Evolutionary conservation across 2,797 vertebrate species (phyloP), one percentile per base, ranked within the genome.

Genomic region (Austrolebias charrua): DNA sequence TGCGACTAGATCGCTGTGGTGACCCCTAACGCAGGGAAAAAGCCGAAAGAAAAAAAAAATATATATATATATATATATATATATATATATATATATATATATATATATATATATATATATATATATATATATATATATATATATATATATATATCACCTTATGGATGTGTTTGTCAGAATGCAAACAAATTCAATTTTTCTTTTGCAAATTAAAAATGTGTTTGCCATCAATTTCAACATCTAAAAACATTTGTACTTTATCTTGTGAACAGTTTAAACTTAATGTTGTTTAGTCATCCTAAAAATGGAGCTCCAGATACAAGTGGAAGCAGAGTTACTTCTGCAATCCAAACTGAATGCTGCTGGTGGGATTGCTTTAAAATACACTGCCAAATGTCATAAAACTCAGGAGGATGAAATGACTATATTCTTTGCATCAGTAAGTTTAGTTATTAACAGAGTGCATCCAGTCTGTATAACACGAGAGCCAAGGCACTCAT

Each of bases 101-200:
- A n/a, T n/a, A n/a, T n/a, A n/a, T n/a, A n/a, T n/a, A n/a, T n/a
- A n/a, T n/a, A n/a, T n/a, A n/a, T n/a, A n/a, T n/a, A n/a, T n/a
- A n/a, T n/a, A n/a, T n/a, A n/a, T n/a, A n/a, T n/a, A n/a, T n/a
- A n/a, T n/a, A n/a, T n/a, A n/a, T n/a, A n/a, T n/a, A n/a, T n/a
- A n/a, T n/a, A n/a, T n/a, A n/a, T n/a, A n/a, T n/a, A n/a, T n/a
- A n/a, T n/a, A n/a, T n/a, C n/a, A n/a, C n/a, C n/a, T n/a, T n/a
- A n/a, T n/a, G n/a, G n/a, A 24, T 24, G 6, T 33, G 7, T 69
- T 59, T 61, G 60, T 74, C 66, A 50, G 49, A 18, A 10, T 18
- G 2, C 4, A 16, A 46, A 46, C 6, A 18, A 18, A 6, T 18
- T n/a, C n/a, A n/a, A n/a, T n/a, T n/a, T n/a, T n/a, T n/a, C n/a